phyloP scores from a whole-genome alignment of 2,888 invertebrate species.

The Eulithis testata region DNA sequence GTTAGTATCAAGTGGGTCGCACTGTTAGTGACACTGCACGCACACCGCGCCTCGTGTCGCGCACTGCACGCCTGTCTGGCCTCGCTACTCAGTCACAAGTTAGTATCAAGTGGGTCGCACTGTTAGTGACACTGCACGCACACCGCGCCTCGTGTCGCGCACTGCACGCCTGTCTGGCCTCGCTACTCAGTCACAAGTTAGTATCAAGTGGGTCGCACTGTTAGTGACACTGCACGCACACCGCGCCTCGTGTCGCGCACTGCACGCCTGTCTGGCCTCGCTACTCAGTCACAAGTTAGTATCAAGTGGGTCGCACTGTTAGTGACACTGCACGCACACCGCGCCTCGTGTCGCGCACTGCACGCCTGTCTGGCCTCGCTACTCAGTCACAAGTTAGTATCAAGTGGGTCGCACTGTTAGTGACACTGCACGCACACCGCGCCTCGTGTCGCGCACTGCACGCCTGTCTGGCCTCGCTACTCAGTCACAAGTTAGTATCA shows the following conservation, averaged over 20 bases:
- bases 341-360: conserved; percentile 94
- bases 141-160: conserved; percentile 97
- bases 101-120: no score
- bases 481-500: conserved; percentile 67
- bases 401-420: no score
- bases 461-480: conserved; percentile 86
- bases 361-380: conserved; percentile 87
- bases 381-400: conserved; percentile 69
- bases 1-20: no score
- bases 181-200: conserved; percentile 80
- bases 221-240: conserved; percentile 94
- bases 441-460: conserved; percentile 94
- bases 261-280: conserved; percentile 87
- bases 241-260: conserved; percentile 94
- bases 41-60: conserved; percentile 96
- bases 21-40: conserved; percentile 92
- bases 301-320: no score
- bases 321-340: conserved; percentile 94
- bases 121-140: conserved; percentile 92
- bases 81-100: conserved; percentile 79
- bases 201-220: no score
- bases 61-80: conserved; percentile 89
- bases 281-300: conserved; percentile 77
- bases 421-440: conserved; percentile 95
- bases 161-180: conserved; percentile 87